Conservation (phyloP, 30 jellyfish, hydroid and myxozoan genomes). For the Aurelia sp. region DNA sequence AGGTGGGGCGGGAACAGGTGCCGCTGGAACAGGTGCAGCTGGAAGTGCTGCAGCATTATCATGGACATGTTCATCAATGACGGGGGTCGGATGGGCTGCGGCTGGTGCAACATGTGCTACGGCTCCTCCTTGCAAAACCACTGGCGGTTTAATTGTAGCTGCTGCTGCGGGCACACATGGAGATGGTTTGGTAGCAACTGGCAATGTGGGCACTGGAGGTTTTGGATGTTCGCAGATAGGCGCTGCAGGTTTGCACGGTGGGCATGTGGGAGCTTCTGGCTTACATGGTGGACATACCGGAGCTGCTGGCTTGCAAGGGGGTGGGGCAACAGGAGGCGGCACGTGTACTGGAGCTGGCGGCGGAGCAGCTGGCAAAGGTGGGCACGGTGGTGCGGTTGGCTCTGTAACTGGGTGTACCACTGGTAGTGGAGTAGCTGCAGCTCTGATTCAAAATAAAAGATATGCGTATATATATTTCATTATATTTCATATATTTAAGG, state of each 20-base stretch:
- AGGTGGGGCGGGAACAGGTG: constrained; percentile 4
- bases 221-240: constrained; percentile 51
- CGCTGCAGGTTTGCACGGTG: constrained; percentile 66
- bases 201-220: constrained; percentile 25
- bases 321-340: constrained; percentile 35
- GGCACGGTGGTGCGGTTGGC: constrained; percentile 31
- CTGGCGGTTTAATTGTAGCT: constrained; percentile 1
- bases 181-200: constrained; percentile 48
- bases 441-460: constrained; percentile 7
- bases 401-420: constrained; percentile 8
- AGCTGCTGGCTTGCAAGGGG: constrained; percentile 59
- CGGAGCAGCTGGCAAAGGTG: constrained; percentile 27
- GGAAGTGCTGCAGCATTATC: background rate
- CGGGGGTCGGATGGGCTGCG: background rate
- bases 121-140: background rate
- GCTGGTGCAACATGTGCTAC: constrained; percentile 9
- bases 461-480: too few relatives aligned
- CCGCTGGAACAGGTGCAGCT: too few relatives aligned
- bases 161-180: background rate
- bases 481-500: too few relatives aligned
- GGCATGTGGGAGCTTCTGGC: constrained; percentile 61
- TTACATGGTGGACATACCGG: constrained; percentile 66
- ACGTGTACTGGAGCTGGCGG: constrained; percentile 17
- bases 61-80: constrained; percentile 27
- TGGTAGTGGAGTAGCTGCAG: constrained; percentile 25